These are phyloP conservation scores for Cepaea hortensis DNA, from an alignment of 2,888 invertebrate species.

Conservation along the genomic window DNA sequence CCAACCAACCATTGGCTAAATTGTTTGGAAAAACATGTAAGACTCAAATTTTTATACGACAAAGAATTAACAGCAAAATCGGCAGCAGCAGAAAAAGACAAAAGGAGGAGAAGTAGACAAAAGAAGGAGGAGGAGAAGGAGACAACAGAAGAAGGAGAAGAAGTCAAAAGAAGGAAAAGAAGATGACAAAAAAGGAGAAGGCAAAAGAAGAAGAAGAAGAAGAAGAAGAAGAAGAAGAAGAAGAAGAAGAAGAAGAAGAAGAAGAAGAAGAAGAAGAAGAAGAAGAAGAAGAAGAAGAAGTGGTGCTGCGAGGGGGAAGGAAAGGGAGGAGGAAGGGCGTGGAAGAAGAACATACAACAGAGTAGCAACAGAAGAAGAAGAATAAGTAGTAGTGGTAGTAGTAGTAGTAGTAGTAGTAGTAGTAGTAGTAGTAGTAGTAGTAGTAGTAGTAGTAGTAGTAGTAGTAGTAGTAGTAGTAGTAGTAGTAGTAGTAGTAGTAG, in stretches of 20 bases:
- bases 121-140: constrained; percentile 3
- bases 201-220: neutral
- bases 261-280: neutral
- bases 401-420: neutral
- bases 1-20: too few species aligned
- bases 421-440: neutral
- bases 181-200: constrained; percentile 1
- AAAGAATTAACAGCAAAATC: too few species aligned
- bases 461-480: neutral
- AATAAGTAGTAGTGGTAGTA: neutral
- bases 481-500: neutral
- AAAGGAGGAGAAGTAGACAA: too few species aligned
- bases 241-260: neutral
- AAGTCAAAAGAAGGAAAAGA: constrained; percentile 3
- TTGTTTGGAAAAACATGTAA: too few species aligned
- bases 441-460: neutral
- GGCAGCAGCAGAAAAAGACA: too few species aligned
- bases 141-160: neutral
- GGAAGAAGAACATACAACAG: neutral
- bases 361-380: neutral
- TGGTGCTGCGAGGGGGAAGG: neutral
- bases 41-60: too few species aligned
- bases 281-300: neutral
- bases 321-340: neutral
- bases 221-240: neutral